Evolutionary conservation across 2,888 invertebrate genomes (phyloP).

Genomic region (Cephus rjabovi): DNA sequence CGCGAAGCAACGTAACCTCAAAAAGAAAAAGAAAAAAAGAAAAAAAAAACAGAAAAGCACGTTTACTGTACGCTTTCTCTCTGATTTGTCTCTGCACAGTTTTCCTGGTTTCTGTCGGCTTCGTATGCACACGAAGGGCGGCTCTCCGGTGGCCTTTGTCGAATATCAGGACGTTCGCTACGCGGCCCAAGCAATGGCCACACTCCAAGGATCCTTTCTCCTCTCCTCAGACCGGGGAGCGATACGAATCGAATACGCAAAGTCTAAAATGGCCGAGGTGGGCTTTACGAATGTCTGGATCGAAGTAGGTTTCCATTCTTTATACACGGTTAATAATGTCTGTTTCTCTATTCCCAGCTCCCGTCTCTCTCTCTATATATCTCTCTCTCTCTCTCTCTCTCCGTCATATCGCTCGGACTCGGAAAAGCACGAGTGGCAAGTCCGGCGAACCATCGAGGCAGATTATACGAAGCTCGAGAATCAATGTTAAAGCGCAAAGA

Average conservation of each 20-base stretch:
- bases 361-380: conserved; percentile 10
- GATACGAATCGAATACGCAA: conserved; percentile 98
- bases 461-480: neutral
- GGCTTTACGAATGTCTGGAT: conserved; percentile 67
- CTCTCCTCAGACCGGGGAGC: conserved; percentile 97
- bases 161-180: conserved; percentile 94
- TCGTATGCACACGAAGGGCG: conserved; percentile 92
- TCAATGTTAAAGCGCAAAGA: neutral
- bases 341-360: conserved; percentile 29
- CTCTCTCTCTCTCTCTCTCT: conserved; percentile 17
- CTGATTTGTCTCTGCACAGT: conserved; percentile 77
- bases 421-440: neutral
- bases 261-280: conserved; percentile 96
- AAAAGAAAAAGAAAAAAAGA: conserved; percentile 33
- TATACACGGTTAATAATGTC: conserved; percentile 2
- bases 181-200: conserved; percentile 92
- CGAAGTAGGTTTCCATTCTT: conserved; percentile 69
- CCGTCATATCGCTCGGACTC: neutral
- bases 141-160: conserved; percentile 96
- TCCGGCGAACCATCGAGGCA: neutral
- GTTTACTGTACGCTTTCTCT: conserved; percentile 61
- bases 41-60: conserved; percentile 39
- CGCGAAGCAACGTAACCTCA: conserved; percentile 40
- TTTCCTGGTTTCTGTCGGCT: conserved; percentile 98
- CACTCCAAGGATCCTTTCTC: conserved; percentile 95